phyloP scores from a whole-genome alignment of 2,888 invertebrate species.

The Drosophila mercatorum region DNA sequence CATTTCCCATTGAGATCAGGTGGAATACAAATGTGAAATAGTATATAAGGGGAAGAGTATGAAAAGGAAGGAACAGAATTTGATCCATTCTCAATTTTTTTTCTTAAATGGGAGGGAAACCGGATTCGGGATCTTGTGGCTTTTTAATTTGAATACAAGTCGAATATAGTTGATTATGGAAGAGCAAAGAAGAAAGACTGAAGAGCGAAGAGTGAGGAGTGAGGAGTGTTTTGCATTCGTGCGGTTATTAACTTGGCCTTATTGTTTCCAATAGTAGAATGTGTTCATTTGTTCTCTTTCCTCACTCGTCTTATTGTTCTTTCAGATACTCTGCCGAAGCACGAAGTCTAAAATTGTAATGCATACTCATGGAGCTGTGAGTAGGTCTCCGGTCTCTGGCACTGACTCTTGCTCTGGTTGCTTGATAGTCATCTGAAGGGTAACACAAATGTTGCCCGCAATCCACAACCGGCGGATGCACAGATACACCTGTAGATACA shows the following conservation, averaged over 20 bases:
- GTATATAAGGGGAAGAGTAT: too few relatives aligned
- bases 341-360: slow-evolving; percentile 40
- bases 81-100: slow-evolving; percentile 27
- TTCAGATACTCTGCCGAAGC: slow-evolving; percentile 4
- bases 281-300: background rate
- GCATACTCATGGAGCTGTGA: slow-evolving; percentile 33
- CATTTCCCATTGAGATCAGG: too few relatives aligned
- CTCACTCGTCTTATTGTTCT: background rate
- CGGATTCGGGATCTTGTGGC: background rate
- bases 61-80: background rate
- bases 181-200: background rate
- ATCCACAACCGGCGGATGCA: slow-evolving; percentile 44
- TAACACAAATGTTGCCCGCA: slow-evolving; percentile 20
- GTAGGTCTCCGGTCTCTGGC: background rate
- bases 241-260: slow-evolving; percentile 53
- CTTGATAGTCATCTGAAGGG: slow-evolving; percentile 33
- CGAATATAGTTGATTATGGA: background rate
- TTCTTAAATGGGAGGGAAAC: slow-evolving; percentile 18
- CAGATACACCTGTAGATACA: slow-evolving; percentile 12
- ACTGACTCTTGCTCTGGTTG: background rate
- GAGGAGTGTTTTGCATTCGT: slow-evolving; percentile 34
- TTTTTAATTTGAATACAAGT: background rate
- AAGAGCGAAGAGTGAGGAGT: background rate
- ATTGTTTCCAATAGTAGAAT: slow-evolving; percentile 17
- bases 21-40: too few relatives aligned